A percentile compares a stretch with the other conserved stretches of the same genome.
phyloP scores from a whole-genome alignment of 2,797 vertebrate genomes.

The Heterohyrax brucei region DNA sequence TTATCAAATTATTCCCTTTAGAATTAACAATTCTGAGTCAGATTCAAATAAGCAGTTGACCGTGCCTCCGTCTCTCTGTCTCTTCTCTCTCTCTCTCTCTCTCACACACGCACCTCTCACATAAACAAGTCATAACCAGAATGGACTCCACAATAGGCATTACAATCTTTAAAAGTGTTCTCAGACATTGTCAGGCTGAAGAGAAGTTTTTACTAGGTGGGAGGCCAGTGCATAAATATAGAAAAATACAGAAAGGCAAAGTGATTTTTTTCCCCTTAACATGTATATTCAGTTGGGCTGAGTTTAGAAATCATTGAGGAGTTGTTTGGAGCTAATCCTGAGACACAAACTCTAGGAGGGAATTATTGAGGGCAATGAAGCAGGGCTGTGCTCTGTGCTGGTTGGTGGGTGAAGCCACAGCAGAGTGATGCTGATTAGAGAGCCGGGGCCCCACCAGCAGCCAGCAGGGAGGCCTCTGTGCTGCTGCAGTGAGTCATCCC shows the following conservation, averaged over 20 bases:
- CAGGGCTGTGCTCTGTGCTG: neutral
- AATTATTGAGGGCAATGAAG: neutral
- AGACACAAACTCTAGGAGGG: slow-evolving; percentile 20
- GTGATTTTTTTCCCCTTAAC: neutral
- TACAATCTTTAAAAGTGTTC: neutral
- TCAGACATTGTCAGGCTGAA: neutral
- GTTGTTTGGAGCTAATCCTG: neutral
- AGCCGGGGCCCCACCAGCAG: neutral
- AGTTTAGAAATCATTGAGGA: slow-evolving; percentile 20
- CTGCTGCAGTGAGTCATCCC: neutral
- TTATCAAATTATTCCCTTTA: slow-evolving; percentile 33
- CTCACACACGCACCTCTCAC: neutral
- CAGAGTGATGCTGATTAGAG: neutral
- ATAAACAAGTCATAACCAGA: slow-evolving; percentile 24
- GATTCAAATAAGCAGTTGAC: neutral
- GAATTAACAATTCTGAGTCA: neutral
- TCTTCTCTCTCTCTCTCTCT: neutral
- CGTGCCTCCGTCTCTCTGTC: neutral
- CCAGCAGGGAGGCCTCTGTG: neutral
- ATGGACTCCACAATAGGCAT: neutral
- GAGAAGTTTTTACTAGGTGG: slow-evolving; percentile 29
- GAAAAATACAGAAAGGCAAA: slow-evolving; percentile 46
- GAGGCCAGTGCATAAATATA: neutral
- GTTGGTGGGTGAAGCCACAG: neutral
- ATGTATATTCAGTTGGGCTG: neutral